Evolutionary conservation across 2,113 vertebrate genomes (phyloP), one percentile per base, ranked within the genome.

Genomic region (Hemichromis elongatus): DNA sequence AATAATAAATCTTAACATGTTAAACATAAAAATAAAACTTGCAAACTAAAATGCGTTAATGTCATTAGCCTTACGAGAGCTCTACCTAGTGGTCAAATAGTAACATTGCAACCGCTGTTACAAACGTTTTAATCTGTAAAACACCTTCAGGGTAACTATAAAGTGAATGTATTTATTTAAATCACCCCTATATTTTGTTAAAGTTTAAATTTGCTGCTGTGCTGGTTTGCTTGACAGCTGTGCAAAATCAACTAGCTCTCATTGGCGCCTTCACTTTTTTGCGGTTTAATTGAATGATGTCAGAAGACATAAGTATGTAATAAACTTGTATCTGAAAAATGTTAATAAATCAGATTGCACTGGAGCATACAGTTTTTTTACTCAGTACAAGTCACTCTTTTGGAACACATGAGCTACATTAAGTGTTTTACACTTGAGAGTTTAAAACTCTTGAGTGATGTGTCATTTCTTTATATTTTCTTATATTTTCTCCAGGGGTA

Each of bases 261-360:
- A 0, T 59, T 59, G 56, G 56, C 30, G 14, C 26, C 56, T 18
- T 59, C 28, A 59, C 1, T 26, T 59, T 59, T 59, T 59, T 59
- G 26, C 18, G 8, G 56, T 59, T 59, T 30, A 30, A 30, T 30
- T 18, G 5, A 59, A 59, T 59, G 0, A 59, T 59, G 56, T 0
- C 26, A 59, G 30, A 59, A 59, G 18, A 59, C 30, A 59, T 59
- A 59, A 59, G 30, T 59, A 14, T 59, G 26, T 5, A 3, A 59
- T 18, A 30, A 30, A 59, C 56, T 59, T 59, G 26, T 14, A 59
- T 59, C 56, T 59, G 14, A 59, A 59, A 57, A 59, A 59, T 30
- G 14, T 9, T 9, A 59, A 59, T 59, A 59, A 59, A 26, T 14
- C 14, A 59, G 14, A 59, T 18, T 18, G 18, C 56, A 59, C 26